Evolutionary conservation across 2,113 vertebrate genomes (phyloP).

Genomic region (Cercocebus atys): DNA sequence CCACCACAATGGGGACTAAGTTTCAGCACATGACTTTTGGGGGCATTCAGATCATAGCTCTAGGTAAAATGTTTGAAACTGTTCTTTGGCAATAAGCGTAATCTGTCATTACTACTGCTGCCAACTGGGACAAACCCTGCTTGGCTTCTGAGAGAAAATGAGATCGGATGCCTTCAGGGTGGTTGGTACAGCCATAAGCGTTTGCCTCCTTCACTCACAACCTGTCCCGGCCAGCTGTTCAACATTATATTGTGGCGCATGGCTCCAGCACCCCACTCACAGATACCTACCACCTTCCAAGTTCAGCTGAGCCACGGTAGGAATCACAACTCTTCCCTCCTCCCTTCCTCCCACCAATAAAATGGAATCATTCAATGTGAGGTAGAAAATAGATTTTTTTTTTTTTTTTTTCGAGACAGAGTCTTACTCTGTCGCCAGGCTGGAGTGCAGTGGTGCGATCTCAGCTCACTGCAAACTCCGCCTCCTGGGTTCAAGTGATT

Average conservation of each 20-base stretch:
- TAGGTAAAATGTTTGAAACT: not conserved
- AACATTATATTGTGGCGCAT: too few relatives aligned
- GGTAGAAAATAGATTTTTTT: not conserved
- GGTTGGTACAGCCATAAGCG: fast-evolving
- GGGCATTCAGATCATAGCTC: not conserved
- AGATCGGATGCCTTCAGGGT: not conserved
- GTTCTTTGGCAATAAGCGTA: not conserved
- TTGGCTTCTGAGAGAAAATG: not conserved
- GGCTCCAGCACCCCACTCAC: not conserved
- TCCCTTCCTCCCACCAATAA: not conserved
- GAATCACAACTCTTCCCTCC: not conserved
- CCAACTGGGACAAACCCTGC: not conserved
- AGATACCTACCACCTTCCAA: not conserved
- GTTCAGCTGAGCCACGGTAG: not conserved
- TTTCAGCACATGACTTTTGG: not conserved
- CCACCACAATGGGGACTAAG: not conserved
- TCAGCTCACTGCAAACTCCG: too few relatives aligned
- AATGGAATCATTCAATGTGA: not conserved
- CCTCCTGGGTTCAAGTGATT: too few relatives aligned
- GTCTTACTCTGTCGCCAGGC: too few relatives aligned
- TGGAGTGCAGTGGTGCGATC: too few relatives aligned
- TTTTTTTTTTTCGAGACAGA: not conserved
- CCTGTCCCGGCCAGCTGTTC: not conserved
- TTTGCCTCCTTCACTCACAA: not conserved
- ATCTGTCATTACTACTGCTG: not conserved